Evolutionary conservation across 37 sponge, comb jelly and placozoan species (phyloP).

Genomic region (Oopsacas minuta): DNA sequence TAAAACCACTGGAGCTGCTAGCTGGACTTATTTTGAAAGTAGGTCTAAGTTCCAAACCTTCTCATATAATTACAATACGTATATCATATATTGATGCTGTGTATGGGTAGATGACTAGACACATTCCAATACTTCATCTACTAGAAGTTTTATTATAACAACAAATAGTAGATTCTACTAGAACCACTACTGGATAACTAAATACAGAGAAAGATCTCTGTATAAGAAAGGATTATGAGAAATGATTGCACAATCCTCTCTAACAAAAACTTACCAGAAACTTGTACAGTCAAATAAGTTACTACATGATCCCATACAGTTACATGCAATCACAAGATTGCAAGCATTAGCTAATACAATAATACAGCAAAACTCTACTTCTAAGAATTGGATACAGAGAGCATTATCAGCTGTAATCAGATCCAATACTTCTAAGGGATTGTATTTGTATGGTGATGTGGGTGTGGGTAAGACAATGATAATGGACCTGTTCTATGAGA

Average conservation of each 20-base stretch:
- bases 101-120: too few species aligned
- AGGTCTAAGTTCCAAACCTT: too few species aligned
- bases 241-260: background rate
- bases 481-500: constrained; percentile 86
- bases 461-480: constrained; percentile 97
- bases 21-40: too few species aligned
- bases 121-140: too few species aligned
- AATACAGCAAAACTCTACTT: background rate
- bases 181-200: too few species aligned
- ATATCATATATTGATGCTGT: too few species aligned
- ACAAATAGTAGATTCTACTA: too few species aligned
- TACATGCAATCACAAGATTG: background rate
- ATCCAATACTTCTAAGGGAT: constrained; percentile 25
- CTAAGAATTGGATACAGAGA: background rate
- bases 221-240: too few species aligned
- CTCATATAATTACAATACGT: too few species aligned
- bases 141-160: too few species aligned
- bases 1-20: too few species aligned
- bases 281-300: background rate
- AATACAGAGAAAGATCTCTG: too few species aligned
- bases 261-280: background rate
- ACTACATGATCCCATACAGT: background rate
- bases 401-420: background rate
- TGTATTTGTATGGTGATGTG: constrained; percentile 84
- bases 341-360: background rate